These are phyloP conservation scores for Norana najaformis DNA, from an alignment of 2,888 invertebrate genomes.

Conservation along the genomic window DNA sequence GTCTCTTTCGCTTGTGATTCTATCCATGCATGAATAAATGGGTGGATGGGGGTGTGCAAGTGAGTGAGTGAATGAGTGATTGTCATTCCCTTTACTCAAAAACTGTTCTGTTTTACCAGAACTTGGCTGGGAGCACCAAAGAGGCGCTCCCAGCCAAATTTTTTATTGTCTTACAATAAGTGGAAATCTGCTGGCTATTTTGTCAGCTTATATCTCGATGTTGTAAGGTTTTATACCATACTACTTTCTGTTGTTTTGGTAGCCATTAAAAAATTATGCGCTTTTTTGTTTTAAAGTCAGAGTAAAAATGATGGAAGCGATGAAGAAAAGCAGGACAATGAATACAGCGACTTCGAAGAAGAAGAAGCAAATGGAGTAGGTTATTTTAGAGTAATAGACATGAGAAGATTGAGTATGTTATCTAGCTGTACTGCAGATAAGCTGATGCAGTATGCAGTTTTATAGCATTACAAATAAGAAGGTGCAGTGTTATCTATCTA, in stretches of 20 bases:
- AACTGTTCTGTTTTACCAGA: too few relatives aligned
- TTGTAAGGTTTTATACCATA: background rate
- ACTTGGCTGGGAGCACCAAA: background rate
- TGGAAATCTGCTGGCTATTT: background rate
- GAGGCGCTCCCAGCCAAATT: background rate
- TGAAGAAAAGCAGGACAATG: conserved; percentile 50
- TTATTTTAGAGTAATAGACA: background rate
- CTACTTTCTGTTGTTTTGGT: background rate
- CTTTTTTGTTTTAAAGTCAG: background rate
- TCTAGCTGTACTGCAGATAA: too few relatives aligned
- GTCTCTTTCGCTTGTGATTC: too few relatives aligned
- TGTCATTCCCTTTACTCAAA: too few relatives aligned
- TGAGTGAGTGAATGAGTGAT: too few relatives aligned
- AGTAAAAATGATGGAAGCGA: conserved; percentile 41
- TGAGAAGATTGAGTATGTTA: background rate
- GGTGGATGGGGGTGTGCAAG: too few relatives aligned
- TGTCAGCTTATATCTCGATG: background rate
- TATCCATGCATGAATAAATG: too few relatives aligned
- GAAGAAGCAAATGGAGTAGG: background rate
- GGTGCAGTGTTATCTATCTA: background rate
- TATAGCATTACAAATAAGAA: too few relatives aligned
- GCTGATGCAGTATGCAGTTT: too few relatives aligned
- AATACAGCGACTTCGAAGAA: conserved; percentile 42
- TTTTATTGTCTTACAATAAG: too few relatives aligned
- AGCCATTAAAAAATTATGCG: background rate